Percentiles rank a stretch among this genome's conserved stretches.
Evolutionary conservation across 2,888 invertebrate species (phyloP).

Genomic region (Lumbricus terrestris): DNA sequence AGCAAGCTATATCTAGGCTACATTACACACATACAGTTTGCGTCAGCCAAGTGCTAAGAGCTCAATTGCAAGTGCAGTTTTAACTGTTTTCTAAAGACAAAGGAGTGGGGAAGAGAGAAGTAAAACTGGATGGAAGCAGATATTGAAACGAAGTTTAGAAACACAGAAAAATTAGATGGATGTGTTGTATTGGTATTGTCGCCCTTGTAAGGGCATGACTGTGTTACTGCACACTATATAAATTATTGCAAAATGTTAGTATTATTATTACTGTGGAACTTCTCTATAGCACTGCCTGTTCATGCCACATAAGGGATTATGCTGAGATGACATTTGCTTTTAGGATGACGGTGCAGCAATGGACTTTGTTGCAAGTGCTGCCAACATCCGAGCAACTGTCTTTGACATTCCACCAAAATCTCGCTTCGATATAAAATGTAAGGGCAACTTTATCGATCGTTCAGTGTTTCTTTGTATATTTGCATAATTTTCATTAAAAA

Average conservation of each 20-base stretch:
- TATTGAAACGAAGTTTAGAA: not conserved
- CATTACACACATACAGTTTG: too few species aligned
- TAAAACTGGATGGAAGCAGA: too few species aligned
- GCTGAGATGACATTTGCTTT: not conserved
- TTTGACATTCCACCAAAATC: conserved; percentile 85
- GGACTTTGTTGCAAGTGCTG: conserved; percentile 94
- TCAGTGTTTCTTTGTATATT: not conserved
- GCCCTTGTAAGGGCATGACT: too few species aligned
- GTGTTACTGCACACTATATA: too few species aligned
- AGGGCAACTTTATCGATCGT: conserved; percentile 54
- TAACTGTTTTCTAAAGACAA: not conserved
- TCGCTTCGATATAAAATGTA: conserved; percentile 91
- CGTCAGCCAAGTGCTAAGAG: too few species aligned
- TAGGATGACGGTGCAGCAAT: conserved; percentile 83
- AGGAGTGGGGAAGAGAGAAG: too few species aligned
- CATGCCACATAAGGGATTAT: not conserved
- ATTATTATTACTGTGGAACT: too few species aligned
- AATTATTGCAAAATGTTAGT: too few species aligned
- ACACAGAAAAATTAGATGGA: too few species aligned
- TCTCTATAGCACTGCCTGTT: not conserved
- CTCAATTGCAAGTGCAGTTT: too few species aligned
- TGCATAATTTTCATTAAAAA: not conserved
- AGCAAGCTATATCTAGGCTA: too few species aligned
- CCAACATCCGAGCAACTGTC: conserved; percentile 86
- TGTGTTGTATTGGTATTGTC: too few species aligned